A percentile compares a stretch with the other conserved stretches of the same genome.
phyloP scores from a whole-genome alignment of 2,113 vertebrate species.

The Misgurnus mizolepis region DNA sequence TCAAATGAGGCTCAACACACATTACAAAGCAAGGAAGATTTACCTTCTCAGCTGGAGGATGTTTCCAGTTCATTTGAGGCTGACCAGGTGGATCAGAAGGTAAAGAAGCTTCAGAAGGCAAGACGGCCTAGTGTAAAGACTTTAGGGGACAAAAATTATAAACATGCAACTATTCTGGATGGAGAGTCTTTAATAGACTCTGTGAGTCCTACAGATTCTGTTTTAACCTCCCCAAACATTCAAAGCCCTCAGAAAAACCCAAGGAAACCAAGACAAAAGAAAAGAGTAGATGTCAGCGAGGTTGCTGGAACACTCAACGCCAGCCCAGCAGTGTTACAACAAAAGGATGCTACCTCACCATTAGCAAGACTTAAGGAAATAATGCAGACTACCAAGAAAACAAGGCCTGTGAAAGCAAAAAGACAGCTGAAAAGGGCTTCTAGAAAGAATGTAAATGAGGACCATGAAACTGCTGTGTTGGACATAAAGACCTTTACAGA shows the following conservation, averaged over 20 bases:
- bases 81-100: not conserved
- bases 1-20: not conserved
- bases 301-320: not conserved
- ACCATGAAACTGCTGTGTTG: slow-evolving; percentile 8
- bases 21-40: not conserved
- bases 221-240: slow-evolving; percentile 3
- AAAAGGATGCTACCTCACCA: slow-evolving; percentile 1
- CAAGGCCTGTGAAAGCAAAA: not conserved
- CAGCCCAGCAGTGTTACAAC: not conserved
- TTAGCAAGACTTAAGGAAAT: not conserved
- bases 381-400: not conserved
- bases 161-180: not conserved
- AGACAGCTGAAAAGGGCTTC: not conserved
- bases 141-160: not conserved
- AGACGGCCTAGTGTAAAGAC: not conserved
- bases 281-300: not conserved
- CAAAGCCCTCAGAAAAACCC: not conserved
- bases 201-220: not conserved
- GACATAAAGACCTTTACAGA: not conserved
- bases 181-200: not conserved
- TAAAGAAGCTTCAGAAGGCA: not conserved
- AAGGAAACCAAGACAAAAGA: slow-evolving; percentile 3
- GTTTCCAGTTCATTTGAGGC: not conserved
- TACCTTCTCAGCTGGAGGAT: not conserved
- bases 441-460: not conserved